Conservation (phyloP, 2,888 invertebrate genomes). For the Cataglyphis altisquamis region DNA sequence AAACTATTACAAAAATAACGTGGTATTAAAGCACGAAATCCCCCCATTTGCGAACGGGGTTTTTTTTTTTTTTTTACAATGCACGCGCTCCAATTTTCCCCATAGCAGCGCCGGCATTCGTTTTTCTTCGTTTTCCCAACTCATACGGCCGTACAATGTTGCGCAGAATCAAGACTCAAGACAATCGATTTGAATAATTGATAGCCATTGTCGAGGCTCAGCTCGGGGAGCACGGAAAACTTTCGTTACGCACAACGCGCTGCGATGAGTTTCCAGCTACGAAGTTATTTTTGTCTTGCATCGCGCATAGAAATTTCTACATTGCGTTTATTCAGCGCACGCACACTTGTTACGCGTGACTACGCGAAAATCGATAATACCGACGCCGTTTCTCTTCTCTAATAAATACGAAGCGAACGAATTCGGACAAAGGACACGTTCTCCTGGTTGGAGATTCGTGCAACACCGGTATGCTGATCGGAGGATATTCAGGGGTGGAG, state of each 20-base stretch:
- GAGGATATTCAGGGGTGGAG: slow-evolving; percentile 51
- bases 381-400: not conserved
- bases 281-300: slow-evolving; percentile 41
- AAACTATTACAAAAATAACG: slow-evolving; percentile 48
- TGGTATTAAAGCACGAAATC: slow-evolving; percentile 33
- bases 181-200: slow-evolving; percentile 54
- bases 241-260: slow-evolving; percentile 26
- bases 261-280: slow-evolving; percentile 2
- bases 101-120: slow-evolving; percentile 28
- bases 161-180: slow-evolving; percentile 52
- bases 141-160: not conserved
- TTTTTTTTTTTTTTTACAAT: not conserved
- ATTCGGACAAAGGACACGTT: not conserved
- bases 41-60: not conserved
- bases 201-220: slow-evolving; percentile 17
- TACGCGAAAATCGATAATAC: slow-evolving; percentile 28
- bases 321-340: slow-evolving; percentile 29
- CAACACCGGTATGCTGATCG: slow-evolving; percentile 60
- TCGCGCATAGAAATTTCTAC: slow-evolving; percentile 40
- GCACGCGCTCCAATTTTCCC: slow-evolving; percentile 18
- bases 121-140: slow-evolving; percentile 29
- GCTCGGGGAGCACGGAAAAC: slow-evolving; percentile 24
- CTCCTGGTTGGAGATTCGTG: slow-evolving; percentile 48
- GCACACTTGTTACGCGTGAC: slow-evolving; percentile 23
- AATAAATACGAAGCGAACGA: slow-evolving; percentile 2